A percentile compares a stretch with the other conserved stretches of the same genome.
Conservation (phyloP, 2,113 vertebrate species). For the Sakesphorus luctuosus region DNA sequence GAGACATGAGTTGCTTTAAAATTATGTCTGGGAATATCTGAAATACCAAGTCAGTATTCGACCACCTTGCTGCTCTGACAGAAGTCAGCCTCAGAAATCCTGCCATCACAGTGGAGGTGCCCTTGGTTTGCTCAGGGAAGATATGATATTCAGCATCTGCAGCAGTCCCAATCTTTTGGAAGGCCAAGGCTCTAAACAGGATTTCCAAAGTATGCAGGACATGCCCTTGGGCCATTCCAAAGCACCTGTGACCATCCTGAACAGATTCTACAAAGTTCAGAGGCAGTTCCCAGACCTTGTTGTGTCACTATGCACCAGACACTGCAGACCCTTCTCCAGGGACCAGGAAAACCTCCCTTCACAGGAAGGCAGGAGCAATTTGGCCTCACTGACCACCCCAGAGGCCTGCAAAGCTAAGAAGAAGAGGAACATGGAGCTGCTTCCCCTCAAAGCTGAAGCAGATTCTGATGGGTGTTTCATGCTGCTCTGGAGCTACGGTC, state of each 20-base stretch:
- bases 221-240: background rate
- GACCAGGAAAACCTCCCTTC: background rate
- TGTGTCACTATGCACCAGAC: rapidly evolving
- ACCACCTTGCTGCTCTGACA: background rate
- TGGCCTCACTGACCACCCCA: background rate
- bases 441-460: background rate
- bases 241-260: background rate
- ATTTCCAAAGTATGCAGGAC: background rate
- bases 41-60: background rate
- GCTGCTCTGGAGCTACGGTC: background rate
- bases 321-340: background rate
- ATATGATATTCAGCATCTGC: background rate
- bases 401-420: background rate
- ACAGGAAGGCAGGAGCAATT: background rate
- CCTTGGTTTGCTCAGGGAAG: background rate
- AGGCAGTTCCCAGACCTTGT: background rate
- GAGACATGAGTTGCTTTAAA: background rate
- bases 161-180: background rate
- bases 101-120: background rate
- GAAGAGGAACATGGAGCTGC: background rate
- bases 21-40: background rate
- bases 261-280: background rate
- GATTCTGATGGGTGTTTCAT: background rate
- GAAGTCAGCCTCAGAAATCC: background rate
- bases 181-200: background rate